Base-by-base conservation (phyloP, 2,888 invertebrate genomes). In the Phaonia tiefii region DNA sequence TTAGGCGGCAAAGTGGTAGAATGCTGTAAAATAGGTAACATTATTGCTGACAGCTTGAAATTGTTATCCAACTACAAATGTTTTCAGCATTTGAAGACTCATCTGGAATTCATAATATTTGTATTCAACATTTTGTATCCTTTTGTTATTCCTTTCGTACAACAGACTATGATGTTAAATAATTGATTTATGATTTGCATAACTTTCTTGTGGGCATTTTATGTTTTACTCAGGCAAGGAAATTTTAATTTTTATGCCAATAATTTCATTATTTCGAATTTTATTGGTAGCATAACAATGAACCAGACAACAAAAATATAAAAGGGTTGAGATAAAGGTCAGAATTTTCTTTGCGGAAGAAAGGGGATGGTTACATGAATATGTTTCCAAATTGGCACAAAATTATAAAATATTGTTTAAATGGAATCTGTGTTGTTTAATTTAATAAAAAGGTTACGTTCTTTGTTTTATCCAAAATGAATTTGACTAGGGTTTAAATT, bases 171-270 rank as follows among this genome's bases (percentile, higher is more conserved):
- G 25, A 60, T 60, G 54, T 8, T 60, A 44, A 67, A 46, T 74
- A 46, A 56, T 65, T 75, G 66, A 66, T 66, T 70, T 58, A 71
- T 71, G 70, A 66, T 71, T 79, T 70, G 20, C 37, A 46, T 63
- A 67, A 31, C 31, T 31, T 31, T 31, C 31, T 31, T 31, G 8
- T 31, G 31, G 31, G 31, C 3, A 5, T 31, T 31, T 31, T 8
- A 5, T 31, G 4, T 31, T 31, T 5, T 31, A 5, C 4, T 31
- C 8, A 3, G 8, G 3, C 31, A 8, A 8, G 8, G 31, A 31
- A 67, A 31, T 49, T 51, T 51, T 51, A 67, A 60, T 10, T 72
- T 72, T 39, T 39, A 67, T 51, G 42, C 11, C 42, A 20, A n/a
- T 44, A 44, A 44, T 26, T 65, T 46, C 42, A 46, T 65, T 73